Percentiles rank a stretch among this genome's conserved stretches.
phyloP scores from a whole-genome alignment of 2,888 invertebrate genomes.

The Dimorphilus gyrociliatus region DNA sequence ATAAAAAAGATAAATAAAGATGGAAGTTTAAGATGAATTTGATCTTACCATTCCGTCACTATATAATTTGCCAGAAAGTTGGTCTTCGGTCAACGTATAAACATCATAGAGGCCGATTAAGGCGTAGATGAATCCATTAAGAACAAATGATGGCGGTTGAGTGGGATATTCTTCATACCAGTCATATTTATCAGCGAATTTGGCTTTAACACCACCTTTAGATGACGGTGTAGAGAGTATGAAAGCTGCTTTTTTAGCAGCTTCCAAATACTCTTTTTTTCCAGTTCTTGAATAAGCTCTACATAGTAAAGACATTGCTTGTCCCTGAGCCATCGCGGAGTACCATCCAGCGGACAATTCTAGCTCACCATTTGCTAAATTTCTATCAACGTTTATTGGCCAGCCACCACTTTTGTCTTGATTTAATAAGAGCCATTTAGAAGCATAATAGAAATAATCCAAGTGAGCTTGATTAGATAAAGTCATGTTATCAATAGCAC shows the following conservation, averaged over 20 bases:
- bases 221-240: slow-evolving; percentile 45
- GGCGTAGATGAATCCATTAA: slow-evolving; percentile 96
- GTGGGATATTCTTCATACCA: slow-evolving; percentile 99
- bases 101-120: slow-evolving; percentile 87
- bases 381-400: slow-evolving; percentile 62
- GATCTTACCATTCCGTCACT: too few relatives aligned
- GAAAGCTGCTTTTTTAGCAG: slow-evolving; percentile 61
- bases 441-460: slow-evolving; percentile 75
- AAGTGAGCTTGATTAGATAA: slow-evolving; percentile 58
- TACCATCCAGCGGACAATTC: slow-evolving; percentile 74
- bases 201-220: slow-evolving; percentile 24
- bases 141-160: slow-evolving; percentile 68
- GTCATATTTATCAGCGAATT: slow-evolving; percentile 61
- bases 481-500: slow-evolving; percentile 29
- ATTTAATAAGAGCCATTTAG: slow-evolving; percentile 73
- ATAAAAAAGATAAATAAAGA: too few relatives aligned
- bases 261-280: slow-evolving; percentile 51
- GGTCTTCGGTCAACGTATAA: slow-evolving; percentile 46
- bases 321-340: slow-evolving; percentile 97
- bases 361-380: slow-evolving; percentile 48
- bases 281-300: slow-evolving; percentile 65
- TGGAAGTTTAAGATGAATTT: too few relatives aligned
- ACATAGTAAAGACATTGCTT: slow-evolving; percentile 72
- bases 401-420: slow-evolving; percentile 82
- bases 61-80: background rate